These are phyloP conservation scores for Galerucella nymphaeae DNA, from an alignment of 2,888 invertebrate species.

Conservation along the genomic window DNA sequence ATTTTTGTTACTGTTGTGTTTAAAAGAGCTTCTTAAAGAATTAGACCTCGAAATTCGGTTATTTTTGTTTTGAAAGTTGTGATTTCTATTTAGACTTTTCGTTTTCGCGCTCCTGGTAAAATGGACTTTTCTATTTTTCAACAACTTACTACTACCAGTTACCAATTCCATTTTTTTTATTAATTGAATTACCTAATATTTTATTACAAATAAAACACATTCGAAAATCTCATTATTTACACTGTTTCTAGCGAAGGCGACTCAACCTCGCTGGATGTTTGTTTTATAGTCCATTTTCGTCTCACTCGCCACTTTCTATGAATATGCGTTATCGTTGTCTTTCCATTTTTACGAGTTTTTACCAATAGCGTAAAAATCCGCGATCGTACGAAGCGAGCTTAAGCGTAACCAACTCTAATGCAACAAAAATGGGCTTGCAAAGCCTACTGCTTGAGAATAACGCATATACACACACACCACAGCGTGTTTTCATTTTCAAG, in stretches of 20 bases:
- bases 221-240: constrained; percentile 25
- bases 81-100: constrained; percentile 35
- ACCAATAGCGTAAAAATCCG: constrained; percentile 26
- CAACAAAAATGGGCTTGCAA: constrained; percentile 12
- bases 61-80: constrained; percentile 35
- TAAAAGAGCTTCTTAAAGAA: constrained; percentile 32
- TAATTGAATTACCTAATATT: constrained; percentile 31
- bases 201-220: constrained; percentile 6
- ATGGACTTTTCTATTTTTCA: constrained; percentile 33
- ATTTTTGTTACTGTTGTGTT: constrained; percentile 31
- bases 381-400: constrained; percentile 12
- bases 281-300: constrained; percentile 1
- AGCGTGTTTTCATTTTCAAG: constrained; percentile 32
- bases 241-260: constrained; percentile 12
- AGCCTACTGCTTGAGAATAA: constrained; percentile 23
- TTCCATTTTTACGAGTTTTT: constrained; percentile 10
- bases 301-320: constrained; percentile 5
- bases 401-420: background rate
- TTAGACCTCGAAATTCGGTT: constrained; percentile 32
- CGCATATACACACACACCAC: constrained; percentile 21
- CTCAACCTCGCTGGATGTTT: constrained; percentile 9
- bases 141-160: constrained; percentile 33
- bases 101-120: constrained; percentile 39
- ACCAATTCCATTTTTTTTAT: constrained; percentile 37
- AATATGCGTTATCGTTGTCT: background rate